phyloP scores from a whole-genome alignment of 1,140 invertebrate genomes.

The Catajapyx aquilonaris region DNA sequence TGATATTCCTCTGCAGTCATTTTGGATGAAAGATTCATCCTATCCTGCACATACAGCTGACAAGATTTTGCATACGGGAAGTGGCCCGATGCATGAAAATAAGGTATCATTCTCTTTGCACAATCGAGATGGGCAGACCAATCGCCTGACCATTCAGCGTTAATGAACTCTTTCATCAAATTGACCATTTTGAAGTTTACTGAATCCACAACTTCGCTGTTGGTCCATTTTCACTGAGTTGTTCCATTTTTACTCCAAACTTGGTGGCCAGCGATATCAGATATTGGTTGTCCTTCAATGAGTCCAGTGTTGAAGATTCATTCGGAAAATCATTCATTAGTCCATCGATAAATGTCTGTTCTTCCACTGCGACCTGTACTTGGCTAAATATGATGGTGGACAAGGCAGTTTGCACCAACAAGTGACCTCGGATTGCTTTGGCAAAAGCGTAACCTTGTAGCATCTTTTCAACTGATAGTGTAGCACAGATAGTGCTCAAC shows the following conservation, averaged over 20 bases:
- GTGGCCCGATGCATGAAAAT: slow-evolving; percentile 2
- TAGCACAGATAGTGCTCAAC: slow-evolving; percentile 14
- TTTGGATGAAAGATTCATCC: slow-evolving; percentile 6
- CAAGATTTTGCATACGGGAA: slow-evolving; percentile 10
- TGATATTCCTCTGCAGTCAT: slow-evolving; percentile 4
- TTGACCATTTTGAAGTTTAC: slow-evolving; percentile 11
- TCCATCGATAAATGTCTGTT: neutral
- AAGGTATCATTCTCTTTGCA: slow-evolving; percentile 1
- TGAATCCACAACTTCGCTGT: slow-evolving; percentile 8
- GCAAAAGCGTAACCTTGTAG: slow-evolving; percentile 19
- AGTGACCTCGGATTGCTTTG: slow-evolving; percentile 20
- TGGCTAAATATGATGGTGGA: neutral
- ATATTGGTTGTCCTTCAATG: neutral
- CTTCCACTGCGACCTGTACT: neutral
- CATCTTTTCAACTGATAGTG: slow-evolving; percentile 17
- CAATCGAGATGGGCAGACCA: neutral
- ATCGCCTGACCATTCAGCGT: slow-evolving; percentile 4
- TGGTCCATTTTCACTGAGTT: slow-evolving; percentile 3
- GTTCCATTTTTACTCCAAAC: neutral
- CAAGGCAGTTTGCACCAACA: slow-evolving; percentile 9
- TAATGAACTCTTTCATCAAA: slow-evolving; percentile 6
- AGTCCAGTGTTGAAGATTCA: neutral
- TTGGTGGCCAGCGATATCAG: neutral
- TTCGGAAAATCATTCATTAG: neutral
- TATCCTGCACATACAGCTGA: slow-evolving; percentile 10